Evolutionary conservation across 2,113 vertebrate species (phyloP), one percentile per base, ranked within the genome.

Genomic region (Platysternon megacephalum): DNA sequence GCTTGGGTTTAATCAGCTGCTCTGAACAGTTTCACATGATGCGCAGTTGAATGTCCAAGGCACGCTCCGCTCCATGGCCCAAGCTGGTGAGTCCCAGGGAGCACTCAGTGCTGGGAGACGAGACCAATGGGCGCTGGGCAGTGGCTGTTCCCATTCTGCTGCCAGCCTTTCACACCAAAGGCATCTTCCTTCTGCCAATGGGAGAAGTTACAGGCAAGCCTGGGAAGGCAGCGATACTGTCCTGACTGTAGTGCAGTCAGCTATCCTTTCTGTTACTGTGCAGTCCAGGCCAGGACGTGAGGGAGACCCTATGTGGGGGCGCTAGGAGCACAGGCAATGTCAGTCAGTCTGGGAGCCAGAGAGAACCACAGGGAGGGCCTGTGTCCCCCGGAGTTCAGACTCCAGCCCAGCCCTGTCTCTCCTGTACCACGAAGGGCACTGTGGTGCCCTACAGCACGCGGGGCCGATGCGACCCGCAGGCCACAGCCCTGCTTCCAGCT

Each of bases 401-500:
- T 22, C 65, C 65, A 68, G 14, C 35, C 16, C 65, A 10, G 65
- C 35, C 35, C 17, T 22, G 32, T 61, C 61, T n/a, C 32, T 35
- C 61, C 14, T 65, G 13, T 65, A 7, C 29, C 61, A 65, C 1
- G 7, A 8, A n/a, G 29, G 35, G 48, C 29, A n/a, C 32, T 51
- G 79, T 26, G 3, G 0, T 0, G 52, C 51, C 13, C 28, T 84
- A 84, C 32, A 68, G 1, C 0, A 2, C 19, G 53, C 2, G 0
- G 19, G 95, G 68, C 61, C 61, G 49, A 22, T 10, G 9, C 4
- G 22, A 55, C 56, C 29, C 26, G 5, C 81, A 29, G 0, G 16
- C 0, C 53, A 6, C 1, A 0, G 21, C 86, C 86, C 92, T 93
- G 48, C 7, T 88, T 5, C 79, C 9, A 3, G 0, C 0, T 2